Percentiles rank a stretch among this genome's conserved stretches.
These are phyloP conservation scores for Serinus canaria DNA, from an alignment of 2,113 vertebrate genomes.

Conservation along the genomic window DNA sequence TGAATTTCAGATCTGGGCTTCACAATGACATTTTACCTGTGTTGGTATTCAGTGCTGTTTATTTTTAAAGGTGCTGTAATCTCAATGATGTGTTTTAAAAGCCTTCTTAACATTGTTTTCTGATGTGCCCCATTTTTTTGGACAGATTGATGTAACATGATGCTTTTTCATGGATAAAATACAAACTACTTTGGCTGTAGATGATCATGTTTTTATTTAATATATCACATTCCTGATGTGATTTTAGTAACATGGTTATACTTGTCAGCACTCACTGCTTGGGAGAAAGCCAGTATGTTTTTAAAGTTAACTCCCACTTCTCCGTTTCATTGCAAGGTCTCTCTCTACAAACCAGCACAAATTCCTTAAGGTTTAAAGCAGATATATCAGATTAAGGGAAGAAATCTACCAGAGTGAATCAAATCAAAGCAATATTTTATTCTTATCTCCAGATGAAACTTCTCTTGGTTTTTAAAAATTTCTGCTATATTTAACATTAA, in stretches of 20 bases:
- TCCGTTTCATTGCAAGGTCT: constrained; percentile 33
- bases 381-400: background rate
- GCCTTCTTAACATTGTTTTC: constrained; percentile 73
- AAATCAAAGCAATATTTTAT: background rate
- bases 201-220: constrained; percentile 62
- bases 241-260: constrained; percentile 70
- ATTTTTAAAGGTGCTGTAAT: constrained; percentile 82
- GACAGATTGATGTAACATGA: constrained; percentile 49
- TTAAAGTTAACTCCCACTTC: constrained; percentile 55
- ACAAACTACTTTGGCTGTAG: constrained; percentile 34
- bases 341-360: background rate
- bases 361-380: constrained; percentile 24
- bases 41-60: constrained; percentile 79
- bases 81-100: constrained; percentile 81
- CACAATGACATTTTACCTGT: constrained; percentile 82
- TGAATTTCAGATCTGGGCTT: constrained; percentile 74
- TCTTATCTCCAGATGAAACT: background rate
- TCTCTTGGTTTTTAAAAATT: constrained; percentile 39
- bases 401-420: background rate
- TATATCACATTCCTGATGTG: constrained; percentile 64
- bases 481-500: background rate
- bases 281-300: constrained; percentile 68
- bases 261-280: constrained; percentile 70
- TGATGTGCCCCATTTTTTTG: constrained; percentile 57
- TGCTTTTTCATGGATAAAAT: constrained; percentile 58